Evolutionary conservation across 2,113 vertebrate species (phyloP).

Genomic region (Syngnathus typhle): DNA sequence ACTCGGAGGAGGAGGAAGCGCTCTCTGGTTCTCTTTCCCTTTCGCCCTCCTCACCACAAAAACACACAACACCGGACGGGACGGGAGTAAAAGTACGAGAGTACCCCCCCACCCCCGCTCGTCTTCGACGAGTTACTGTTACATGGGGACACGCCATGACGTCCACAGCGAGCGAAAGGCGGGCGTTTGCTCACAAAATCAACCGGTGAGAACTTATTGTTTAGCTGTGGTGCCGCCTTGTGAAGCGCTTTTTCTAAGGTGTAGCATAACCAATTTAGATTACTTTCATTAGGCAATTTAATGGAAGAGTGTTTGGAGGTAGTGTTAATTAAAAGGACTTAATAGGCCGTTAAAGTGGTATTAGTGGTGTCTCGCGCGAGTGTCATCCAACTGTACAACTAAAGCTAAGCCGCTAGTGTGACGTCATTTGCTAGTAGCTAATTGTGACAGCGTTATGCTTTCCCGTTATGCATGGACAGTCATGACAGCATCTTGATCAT

Average conservation of each 20-base stretch:
- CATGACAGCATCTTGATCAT: neutral
- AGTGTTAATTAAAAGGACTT: neutral
- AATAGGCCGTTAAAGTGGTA: neutral
- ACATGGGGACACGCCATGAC: conserved; percentile 60
- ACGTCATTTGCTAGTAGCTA: conserved; percentile 1
- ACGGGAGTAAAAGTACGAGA: neutral
- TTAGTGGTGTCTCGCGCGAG: neutral
- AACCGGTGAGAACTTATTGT: conserved; percentile 76
- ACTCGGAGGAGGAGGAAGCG: conserved; percentile 68
- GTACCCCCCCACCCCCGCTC: conserved; percentile 21
- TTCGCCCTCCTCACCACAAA: conserved; percentile 24
- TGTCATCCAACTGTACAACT: conserved; percentile 1
- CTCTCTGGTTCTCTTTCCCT: neutral
- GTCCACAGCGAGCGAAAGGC: conserved; percentile 75
- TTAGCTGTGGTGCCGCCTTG: conserved; percentile 31
- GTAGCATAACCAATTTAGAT: neutral
- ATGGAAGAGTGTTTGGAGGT: neutral
- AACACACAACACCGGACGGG: conserved; percentile 1
- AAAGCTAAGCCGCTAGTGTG: conserved; percentile 7
- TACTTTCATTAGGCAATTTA: neutral
- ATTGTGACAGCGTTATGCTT: neutral
- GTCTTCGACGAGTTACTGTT: conserved; percentile 36
- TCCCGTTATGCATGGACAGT: neutral
- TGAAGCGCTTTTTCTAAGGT: neutral
- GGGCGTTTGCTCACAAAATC: conserved; percentile 86